These are phyloP conservation scores for Ceratina japonica DNA, from an alignment of 1,140 invertebrate genomes.

Conservation along the genomic window DNA sequence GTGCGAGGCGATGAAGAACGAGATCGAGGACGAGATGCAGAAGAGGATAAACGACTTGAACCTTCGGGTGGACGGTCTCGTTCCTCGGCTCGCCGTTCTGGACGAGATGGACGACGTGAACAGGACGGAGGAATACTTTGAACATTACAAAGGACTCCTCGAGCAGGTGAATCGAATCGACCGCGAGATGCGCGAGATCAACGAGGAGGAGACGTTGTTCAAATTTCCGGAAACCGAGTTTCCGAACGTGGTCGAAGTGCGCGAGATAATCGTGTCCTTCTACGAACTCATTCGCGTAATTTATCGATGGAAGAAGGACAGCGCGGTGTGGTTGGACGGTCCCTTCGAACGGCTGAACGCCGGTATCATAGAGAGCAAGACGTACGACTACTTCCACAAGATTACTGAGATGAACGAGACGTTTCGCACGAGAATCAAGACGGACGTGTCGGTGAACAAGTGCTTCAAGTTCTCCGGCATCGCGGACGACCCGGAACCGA, in stretches of 20 bases:
- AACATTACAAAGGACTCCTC: slow-evolving; percentile 81
- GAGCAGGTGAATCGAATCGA: slow-evolving; percentile 80
- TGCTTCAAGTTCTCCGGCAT: slow-evolving; percentile 76
- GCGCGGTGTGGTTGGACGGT: slow-evolving; percentile 86
- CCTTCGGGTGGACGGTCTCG: slow-evolving; percentile 80
- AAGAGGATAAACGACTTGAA: slow-evolving; percentile 81
- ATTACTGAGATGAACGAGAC: slow-evolving; percentile 81
- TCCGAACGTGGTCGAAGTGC: slow-evolving; percentile 81
- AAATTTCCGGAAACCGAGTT: slow-evolving; percentile 85
- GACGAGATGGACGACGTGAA: slow-evolving; percentile 77
- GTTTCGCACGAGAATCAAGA: slow-evolving; percentile 82
- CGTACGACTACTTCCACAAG: slow-evolving; percentile 76
- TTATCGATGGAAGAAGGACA: slow-evolving; percentile 83
- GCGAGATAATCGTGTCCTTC: slow-evolving; percentile 76
- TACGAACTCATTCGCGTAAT: slow-evolving; percentile 75
- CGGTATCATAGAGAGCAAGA: slow-evolving; percentile 78
- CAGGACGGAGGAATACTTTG: slow-evolving; percentile 72
- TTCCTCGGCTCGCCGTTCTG: slow-evolving; percentile 78
- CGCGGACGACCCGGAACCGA: slow-evolving; percentile 81
- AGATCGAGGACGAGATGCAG: slow-evolving; percentile 82
- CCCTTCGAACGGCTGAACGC: slow-evolving; percentile 83
- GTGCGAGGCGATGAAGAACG: slow-evolving; percentile 82
- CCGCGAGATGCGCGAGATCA: slow-evolving; percentile 82
- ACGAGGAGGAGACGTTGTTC: slow-evolving; percentile 85
- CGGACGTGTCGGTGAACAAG: slow-evolving; percentile 76